Evolutionary conservation across 1,140 invertebrate genomes (phyloP).

Genomic region (Trypoxylus dichotomus): DNA sequence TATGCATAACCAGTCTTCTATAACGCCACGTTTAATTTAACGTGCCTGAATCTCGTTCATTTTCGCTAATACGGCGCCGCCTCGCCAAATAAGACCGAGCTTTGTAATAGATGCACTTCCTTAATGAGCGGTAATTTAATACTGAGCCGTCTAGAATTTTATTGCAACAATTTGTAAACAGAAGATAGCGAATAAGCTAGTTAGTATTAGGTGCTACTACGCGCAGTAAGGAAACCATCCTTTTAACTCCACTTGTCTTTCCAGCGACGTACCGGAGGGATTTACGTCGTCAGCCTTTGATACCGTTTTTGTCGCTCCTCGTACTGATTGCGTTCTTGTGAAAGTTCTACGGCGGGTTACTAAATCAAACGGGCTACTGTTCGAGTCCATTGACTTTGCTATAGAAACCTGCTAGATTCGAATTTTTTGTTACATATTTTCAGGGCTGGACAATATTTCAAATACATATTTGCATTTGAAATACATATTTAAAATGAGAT

Average conservation of each 20-base stretch:
- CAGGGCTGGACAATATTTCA: too few species aligned
- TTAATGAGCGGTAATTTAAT: not conserved
- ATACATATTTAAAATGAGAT: too few species aligned
- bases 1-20: not conserved
- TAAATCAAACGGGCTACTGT: not conserved
- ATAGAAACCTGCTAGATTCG: too few species aligned
- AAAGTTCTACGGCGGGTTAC: not conserved
- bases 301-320: not conserved
- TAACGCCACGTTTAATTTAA: not conserved
- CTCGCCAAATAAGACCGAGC: not conserved
- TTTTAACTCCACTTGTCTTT: not conserved
- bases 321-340: not conserved
- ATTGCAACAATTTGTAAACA: not conserved
- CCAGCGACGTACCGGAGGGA: not conserved
- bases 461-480: too few species aligned
- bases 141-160: not conserved
- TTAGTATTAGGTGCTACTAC: not conserved
- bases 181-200: not conserved
- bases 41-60: not conserved
- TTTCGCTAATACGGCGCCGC: not conserved
- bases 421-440: not conserved
- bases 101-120: not conserved
- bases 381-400: not conserved
- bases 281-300: not conserved
- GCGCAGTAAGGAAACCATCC: not conserved